These are phyloP conservation scores for Crotophaga sulcirostris DNA, from an alignment of 2,113 vertebrate species.

Conservation along the genomic window DNA sequence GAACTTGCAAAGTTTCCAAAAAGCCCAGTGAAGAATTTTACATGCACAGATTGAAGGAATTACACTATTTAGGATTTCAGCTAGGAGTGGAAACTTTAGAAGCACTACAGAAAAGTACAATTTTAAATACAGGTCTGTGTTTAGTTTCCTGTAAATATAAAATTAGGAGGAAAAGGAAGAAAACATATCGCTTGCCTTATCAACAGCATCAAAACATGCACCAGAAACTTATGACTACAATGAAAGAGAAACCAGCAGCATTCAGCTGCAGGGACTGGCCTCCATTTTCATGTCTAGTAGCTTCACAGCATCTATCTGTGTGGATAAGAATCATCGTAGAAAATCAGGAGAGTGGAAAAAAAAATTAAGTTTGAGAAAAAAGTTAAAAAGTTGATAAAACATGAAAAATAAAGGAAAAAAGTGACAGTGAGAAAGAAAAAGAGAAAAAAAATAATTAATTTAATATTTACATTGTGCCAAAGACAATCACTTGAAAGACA, in stretches of 20 bases:
- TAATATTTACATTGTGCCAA: conserved; percentile 44
- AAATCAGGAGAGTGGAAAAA: conserved; percentile 20
- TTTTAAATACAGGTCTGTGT: not conserved
- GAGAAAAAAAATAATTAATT: conserved; percentile 58
- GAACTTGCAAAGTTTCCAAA: not conserved
- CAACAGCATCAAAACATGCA: conserved; percentile 58
- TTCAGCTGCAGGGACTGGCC: conserved; percentile 71
- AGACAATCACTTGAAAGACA: conserved; percentile 22
- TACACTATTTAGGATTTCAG: not conserved
- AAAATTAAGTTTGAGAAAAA: conserved; percentile 28
- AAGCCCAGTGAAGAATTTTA: not conserved
- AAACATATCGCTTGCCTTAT: not conserved
- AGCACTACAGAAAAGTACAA: not conserved
- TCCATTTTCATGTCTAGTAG: conserved; percentile 73
- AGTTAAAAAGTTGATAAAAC: not conserved
- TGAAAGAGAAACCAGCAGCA: conserved; percentile 69
- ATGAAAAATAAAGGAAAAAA: conserved; percentile 45
- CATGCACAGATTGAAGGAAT: not conserved
- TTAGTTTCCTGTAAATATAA: conserved; percentile 19
- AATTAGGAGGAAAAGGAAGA: not conserved
- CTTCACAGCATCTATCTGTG: conserved; percentile 78
- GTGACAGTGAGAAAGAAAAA: conserved; percentile 66
- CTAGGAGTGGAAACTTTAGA: not conserved
- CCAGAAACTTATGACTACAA: conserved; percentile 62
- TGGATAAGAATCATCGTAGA: conserved; percentile 60